Evolutionary conservation across 2,797 vertebrate genomes (phyloP).

Genomic region (Poecile montanus): DNA sequence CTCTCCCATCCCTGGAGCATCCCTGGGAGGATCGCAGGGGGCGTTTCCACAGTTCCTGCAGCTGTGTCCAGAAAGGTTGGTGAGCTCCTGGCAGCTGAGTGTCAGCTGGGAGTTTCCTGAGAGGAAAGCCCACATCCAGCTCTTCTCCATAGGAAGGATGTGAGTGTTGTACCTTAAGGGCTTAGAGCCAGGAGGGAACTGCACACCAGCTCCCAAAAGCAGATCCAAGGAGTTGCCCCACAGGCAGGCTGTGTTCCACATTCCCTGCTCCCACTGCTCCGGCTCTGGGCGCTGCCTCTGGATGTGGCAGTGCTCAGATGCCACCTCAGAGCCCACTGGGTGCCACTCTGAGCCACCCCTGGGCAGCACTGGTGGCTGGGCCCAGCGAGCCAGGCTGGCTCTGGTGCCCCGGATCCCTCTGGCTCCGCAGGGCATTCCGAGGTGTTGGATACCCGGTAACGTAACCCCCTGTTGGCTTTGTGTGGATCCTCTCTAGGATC

Average conservation of each 20-base stretch:
- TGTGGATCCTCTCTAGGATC: neutral
- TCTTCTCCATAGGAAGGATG: neutral
- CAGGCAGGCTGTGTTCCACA: accelerated
- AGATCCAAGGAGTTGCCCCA: neutral
- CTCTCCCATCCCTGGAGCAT: accelerated
- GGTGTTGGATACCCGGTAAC: neutral
- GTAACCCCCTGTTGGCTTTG: neutral
- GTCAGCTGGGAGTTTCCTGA: neutral
- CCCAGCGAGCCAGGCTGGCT: neutral
- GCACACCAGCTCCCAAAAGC: neutral
- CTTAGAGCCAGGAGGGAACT: neutral
- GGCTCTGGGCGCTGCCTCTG: accelerated
- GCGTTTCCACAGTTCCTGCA: neutral
- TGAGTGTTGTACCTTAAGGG: neutral
- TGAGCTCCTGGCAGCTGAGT: neutral
- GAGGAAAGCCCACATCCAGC: neutral
- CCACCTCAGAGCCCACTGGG: accelerated
- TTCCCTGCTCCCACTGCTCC: neutral
- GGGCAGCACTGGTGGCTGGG: neutral
- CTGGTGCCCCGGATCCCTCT: accelerated
- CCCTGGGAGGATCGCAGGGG: neutral
- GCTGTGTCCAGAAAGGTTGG: accelerated
- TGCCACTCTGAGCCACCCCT: neutral
- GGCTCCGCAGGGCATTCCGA: accelerated
- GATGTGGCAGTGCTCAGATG: neutral